These are phyloP conservation scores for Dreissena rostriformis DNA, from an alignment of 1,140 invertebrate genomes.

Conservation along the genomic window DNA sequence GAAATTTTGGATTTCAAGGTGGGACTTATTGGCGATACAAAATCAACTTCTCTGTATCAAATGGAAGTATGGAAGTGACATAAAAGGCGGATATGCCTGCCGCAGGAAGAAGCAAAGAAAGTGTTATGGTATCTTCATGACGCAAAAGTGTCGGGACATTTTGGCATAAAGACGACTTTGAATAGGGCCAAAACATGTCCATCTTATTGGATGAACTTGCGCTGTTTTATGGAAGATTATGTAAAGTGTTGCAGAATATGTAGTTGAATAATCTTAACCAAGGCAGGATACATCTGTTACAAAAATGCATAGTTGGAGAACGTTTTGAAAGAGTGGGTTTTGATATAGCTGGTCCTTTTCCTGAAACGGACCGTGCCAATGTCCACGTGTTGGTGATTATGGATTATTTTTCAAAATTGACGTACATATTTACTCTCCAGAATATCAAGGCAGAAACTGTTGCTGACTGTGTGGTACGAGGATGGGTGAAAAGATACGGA, in stretches of 20 bases:
- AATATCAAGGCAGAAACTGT: slow-evolving; percentile 25
- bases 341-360: slow-evolving; percentile 21
- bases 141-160: slow-evolving; percentile 13
- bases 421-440: slow-evolving; percentile 30
- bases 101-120: not conserved
- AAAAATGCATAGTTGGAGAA: slow-evolving; percentile 20
- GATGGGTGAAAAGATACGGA: slow-evolving; percentile 30
- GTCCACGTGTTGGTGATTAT: slow-evolving; percentile 10
- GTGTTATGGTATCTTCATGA: slow-evolving; percentile 44
- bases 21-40: slow-evolving; percentile 22
- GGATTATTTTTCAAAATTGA: slow-evolving; percentile 41
- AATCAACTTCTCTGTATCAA: slow-evolving; percentile 32
- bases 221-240: slow-evolving; percentile 5
- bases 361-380: slow-evolving; percentile 15
- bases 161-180: slow-evolving; percentile 3
- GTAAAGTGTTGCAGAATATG: slow-evolving; percentile 1
- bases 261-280: slow-evolving; percentile 10
- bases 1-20: slow-evolving; percentile 36
- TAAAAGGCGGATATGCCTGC: slow-evolving; percentile 18
- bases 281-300: slow-evolving; percentile 16
- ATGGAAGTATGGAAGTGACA: slow-evolving; percentile 3
- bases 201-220: slow-evolving; percentile 29
- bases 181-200: slow-evolving; percentile 2
- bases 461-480: not conserved
- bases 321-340: slow-evolving; percentile 14